Percentiles rank a stretch among this genome's conserved stretches.
Evolutionary conservation across 2,113 vertebrate genomes (phyloP).

Genomic region (Rhipidura dahli): DNA sequence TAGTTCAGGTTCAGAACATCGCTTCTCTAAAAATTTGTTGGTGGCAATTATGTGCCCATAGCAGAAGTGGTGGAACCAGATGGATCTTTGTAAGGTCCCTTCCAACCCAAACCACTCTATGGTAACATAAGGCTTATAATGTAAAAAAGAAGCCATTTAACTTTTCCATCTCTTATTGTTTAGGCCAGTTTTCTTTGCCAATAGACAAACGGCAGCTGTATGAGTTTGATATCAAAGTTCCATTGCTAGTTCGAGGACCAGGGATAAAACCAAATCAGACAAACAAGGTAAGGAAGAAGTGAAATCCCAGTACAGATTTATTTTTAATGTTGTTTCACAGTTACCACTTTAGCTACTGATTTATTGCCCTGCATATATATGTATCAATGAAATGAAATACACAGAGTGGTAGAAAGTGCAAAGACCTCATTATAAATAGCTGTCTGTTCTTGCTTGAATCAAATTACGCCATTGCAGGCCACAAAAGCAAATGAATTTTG

Average conservation of each 20-base stretch:
- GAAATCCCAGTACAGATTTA: neutral
- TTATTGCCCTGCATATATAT: neutral
- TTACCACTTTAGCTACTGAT: neutral
- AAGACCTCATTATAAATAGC: neutral
- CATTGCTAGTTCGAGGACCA: slow-evolving; percentile 92
- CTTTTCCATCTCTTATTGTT: neutral
- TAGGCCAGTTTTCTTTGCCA: slow-evolving; percentile 96
- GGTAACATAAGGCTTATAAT: neutral
- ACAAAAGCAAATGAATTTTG: neutral
- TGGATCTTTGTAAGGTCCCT: neutral
- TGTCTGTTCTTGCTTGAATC: neutral
- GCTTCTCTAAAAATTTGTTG: neutral
- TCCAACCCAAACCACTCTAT: too few species aligned
- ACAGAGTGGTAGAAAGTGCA: neutral
- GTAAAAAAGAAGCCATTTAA: neutral
- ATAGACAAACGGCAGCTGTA: slow-evolving; percentile 97
- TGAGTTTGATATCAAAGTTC: slow-evolving; percentile 97
- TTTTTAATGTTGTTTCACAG: neutral
- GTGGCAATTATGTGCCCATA: neutral
- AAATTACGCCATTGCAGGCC: neutral
- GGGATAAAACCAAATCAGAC: slow-evolving; percentile 92
- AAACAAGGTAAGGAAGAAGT: slow-evolving; percentile 75
- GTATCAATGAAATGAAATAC: neutral
- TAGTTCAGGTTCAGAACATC: neutral
- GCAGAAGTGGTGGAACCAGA: neutral